Percentiles rank a stretch among this genome's conserved stretches.
These are phyloP conservation scores for Tachysurus fulvidraco DNA, from an alignment of 2,113 vertebrate genomes.

Conservation along the genomic window DNA sequence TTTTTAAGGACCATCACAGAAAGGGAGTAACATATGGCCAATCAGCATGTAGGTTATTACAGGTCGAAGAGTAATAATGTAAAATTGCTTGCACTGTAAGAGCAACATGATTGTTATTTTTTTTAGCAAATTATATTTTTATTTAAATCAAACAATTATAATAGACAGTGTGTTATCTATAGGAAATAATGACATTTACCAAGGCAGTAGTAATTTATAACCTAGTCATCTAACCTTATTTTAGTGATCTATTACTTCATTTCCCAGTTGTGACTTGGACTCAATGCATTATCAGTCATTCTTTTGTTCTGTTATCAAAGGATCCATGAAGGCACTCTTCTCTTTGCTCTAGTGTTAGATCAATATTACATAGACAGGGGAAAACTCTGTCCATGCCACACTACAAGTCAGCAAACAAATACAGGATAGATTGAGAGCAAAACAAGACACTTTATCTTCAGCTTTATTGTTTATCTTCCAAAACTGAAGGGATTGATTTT, in stretches of 20 bases:
- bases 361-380: background rate
- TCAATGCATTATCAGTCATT: background rate
- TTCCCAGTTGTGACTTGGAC: no score
- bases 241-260: background rate
- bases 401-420: slow-evolving; percentile 4
- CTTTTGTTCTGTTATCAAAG: slow-evolving; percentile 25
- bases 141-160: background rate
- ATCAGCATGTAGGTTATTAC: slow-evolving; percentile 50
- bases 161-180: background rate
- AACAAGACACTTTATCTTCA: background rate
- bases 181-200: background rate
- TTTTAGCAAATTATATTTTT: background rate
- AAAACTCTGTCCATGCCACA: background rate
- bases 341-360: slow-evolving; percentile 9
- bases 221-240: background rate
- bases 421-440: background rate
- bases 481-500: background rate
- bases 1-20: slow-evolving; percentile 17
- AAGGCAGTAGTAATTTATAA: background rate
- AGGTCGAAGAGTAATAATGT: slow-evolving; percentile 38
- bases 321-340: background rate
- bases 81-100: slow-evolving; percentile 42
- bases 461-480: no score
- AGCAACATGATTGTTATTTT: no score
- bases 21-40: slow-evolving; percentile 43